Base-by-base conservation (phyloP, 2,888 invertebrate species). In the Plebejus melissa region DNA sequence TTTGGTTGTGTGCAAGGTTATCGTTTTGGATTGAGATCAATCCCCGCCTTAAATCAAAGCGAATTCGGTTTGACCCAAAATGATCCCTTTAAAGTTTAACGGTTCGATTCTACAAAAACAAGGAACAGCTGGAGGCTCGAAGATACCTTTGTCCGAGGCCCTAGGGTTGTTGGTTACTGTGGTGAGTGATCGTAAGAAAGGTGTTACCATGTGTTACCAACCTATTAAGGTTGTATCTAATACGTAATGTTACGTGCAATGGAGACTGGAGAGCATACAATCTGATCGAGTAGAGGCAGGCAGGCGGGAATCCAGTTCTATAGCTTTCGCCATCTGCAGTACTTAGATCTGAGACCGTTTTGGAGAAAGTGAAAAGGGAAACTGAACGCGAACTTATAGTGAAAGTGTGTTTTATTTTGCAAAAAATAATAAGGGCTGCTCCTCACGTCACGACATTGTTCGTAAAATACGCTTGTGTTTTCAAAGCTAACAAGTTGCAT, bases 271-370 rank as follows among this genome's bases (percentile, higher is more conserved):
- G 9, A 32, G 28, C 32, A 65, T 36, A 46, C 46, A 28, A 71
- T 71, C 71, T 71, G 71, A 38, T 41, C 13, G 46, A 71, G 41
- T 41, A 22, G 28, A 41, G 46, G 4, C 22, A 5, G 41, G 46
- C 22, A 71, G 71, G 41, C 22, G 46, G 71, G 46, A 71, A 71
- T 71, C 71, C 71, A 71, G 71, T 71, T 41, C 22, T 46, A 71
- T 46, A 71, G 71, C 71, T 41, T 71, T 71, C 71, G 65, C 71
- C 22, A 46, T 38, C 22, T 71, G 71, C 46, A 22, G 71, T 46
- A 71, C 71, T 71, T 71, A 71, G 71, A 71, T 71, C 71, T 22
- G 71, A 70, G 41, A 41, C 70, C 41, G 70, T 70, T 71, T 71
- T 71, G 71, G 71, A 22, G 71, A 71, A 71, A 71, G 71, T 41